phyloP scores from a whole-genome alignment of 1,140 invertebrate genomes.

The Zaprionus gabonicus region DNA sequence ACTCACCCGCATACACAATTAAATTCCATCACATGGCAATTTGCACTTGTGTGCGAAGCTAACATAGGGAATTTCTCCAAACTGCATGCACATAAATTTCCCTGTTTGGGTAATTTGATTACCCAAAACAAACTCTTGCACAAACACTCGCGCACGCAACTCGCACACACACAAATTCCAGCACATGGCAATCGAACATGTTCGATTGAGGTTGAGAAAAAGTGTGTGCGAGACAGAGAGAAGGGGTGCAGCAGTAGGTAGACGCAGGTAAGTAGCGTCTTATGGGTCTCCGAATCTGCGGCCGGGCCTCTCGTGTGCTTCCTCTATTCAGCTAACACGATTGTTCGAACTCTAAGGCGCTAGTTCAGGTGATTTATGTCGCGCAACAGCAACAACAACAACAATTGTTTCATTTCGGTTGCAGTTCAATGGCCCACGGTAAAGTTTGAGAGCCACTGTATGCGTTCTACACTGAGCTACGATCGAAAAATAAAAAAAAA shows the following conservation, averaged over 20 bases:
- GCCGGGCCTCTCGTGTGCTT: neutral
- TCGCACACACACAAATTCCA: constrained; percentile 30
- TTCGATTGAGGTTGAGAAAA: neutral
- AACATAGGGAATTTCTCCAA: neutral
- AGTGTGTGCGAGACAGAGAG: neutral
- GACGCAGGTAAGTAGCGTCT: constrained; percentile 35
- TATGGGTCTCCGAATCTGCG: constrained; percentile 9
- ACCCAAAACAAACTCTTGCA: constrained; percentile 53
- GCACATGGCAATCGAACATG: constrained; percentile 40
- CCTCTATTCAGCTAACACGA: neutral
- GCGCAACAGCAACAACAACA: neutral
- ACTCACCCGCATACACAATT: neutral
- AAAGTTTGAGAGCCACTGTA: constrained; percentile 30
- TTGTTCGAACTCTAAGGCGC: neutral
- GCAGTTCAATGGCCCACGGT: constrained; percentile 48
- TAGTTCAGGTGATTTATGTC: constrained; percentile 52
- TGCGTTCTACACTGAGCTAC: constrained; percentile 12
- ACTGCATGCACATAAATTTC: constrained; percentile 1
- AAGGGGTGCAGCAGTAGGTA: constrained; percentile 8
- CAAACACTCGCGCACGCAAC: constrained; percentile 29
- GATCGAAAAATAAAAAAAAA: constrained; percentile 27
- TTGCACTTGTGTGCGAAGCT: neutral
- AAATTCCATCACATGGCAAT: neutral
- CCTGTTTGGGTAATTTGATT: constrained; percentile 42
- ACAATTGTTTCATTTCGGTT: constrained; percentile 53